Base-by-base conservation (phyloP, 2,113 vertebrate genomes). In the Hydropotes inermis region DNA sequence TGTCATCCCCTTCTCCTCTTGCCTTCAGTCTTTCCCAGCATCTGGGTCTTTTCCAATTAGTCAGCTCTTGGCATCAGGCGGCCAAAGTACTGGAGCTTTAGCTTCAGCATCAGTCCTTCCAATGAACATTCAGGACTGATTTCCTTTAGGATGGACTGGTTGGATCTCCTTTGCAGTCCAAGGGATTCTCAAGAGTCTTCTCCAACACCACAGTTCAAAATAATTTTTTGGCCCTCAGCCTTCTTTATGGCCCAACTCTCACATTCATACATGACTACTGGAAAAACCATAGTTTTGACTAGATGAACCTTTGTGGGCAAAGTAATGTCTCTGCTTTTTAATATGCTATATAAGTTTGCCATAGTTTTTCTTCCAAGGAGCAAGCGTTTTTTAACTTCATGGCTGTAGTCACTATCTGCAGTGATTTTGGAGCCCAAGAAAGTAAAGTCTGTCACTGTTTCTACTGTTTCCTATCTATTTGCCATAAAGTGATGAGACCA, bases 171-270 rank as follows among this genome's bases (percentile, higher is more conserved):
- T 70, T 70, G n/a, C 17, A 70, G 17, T 70, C 21, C 17, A 70
- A 23, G 9, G n/a, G 64, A 36, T 19, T 70, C n/a, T 70, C 17
- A 67, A 67, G 64, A 70, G 19, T 70, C n/a, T 36, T 36, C 9
- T 36, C 9, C n/a, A 70, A 23, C 19, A 70, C 64, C 19, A 21
- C 64, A 70, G n/a, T 70, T 70, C n/a, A 70, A 70, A 70, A 70
- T n/a, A 36, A 23, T 70, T 36, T 10, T 23, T 70, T 23, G 9
- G n/a, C 64, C 5, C 9, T 70, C 19, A 23, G 64, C n/a, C n/a
- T 36, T 70, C 64, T 70, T 21, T 36, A 36, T 0, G 0, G 9
- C 21, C 9, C 9, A 36, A 23, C 64, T 36, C 17, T 70, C n/a
- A 12, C n/a, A 70, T 70, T 12, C 19, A 70, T 70, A 36, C 9